phyloP scores from a whole-genome alignment of 2,113 vertebrate species.

The Eulemur macaco region DNA sequence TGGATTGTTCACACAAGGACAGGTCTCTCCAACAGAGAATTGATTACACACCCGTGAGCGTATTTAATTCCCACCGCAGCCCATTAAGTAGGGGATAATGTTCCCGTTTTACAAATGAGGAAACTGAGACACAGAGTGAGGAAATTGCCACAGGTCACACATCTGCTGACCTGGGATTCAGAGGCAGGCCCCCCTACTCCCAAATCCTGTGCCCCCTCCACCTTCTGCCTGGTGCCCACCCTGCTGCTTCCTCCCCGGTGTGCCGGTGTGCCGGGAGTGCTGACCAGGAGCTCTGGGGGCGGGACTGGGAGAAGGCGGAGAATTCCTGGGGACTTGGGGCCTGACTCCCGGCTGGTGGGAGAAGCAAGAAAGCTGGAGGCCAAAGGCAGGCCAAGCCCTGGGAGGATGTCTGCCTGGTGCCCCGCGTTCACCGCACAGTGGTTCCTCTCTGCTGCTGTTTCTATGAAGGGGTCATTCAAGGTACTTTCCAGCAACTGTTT shows the following conservation, averaged over 20 bases:
- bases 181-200: not conserved
- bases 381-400: rapidly evolving
- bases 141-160: too few relatives aligned
- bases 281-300: not conserved
- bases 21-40: not conserved
- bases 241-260: not conserved
- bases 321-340: not conserved
- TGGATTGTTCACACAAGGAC: not conserved
- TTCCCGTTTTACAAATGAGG: not conserved
- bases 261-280: not conserved
- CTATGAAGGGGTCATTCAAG: not conserved
- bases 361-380: not conserved
- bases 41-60: not conserved
- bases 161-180: not conserved
- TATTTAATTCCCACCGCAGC: not conserved
- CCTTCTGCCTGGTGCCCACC: not conserved
- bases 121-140: not conserved
- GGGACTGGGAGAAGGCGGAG: not conserved
- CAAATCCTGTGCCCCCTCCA: not conserved
- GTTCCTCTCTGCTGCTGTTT: not conserved
- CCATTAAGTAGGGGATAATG: not conserved
- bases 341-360: not conserved
- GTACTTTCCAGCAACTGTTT: conserved; percentile 70
- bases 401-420: rapidly evolving
- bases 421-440: rapidly evolving